phyloP scores from a whole-genome alignment of 2,888 invertebrate species.

The Busseola fusca region DNA sequence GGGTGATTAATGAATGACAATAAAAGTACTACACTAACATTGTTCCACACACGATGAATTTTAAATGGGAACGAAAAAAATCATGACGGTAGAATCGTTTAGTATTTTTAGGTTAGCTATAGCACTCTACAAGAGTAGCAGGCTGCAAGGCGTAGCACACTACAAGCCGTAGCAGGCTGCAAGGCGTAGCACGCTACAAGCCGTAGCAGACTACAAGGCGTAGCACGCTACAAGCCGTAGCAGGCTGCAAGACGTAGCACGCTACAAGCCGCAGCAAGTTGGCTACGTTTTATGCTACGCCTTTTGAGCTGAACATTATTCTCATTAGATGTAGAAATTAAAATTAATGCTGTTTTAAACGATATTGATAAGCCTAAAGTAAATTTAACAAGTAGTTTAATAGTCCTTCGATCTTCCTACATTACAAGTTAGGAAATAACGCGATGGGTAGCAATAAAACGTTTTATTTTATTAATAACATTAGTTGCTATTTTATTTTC shows the following conservation, averaged over 20 bases:
- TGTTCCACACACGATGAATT: not conserved
- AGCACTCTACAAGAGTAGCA: slow-evolving; percentile 4
- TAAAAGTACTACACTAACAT: too few relatives aligned
- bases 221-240: slow-evolving; percentile 1
- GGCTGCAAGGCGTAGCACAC: slow-evolving; percentile 1
- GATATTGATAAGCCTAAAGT: not conserved
- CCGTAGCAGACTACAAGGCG: slow-evolving; percentile 1
- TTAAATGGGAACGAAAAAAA: not conserved
- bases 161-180: slow-evolving; percentile 1
- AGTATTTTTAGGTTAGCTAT: not conserved
- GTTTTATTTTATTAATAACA: not conserved
- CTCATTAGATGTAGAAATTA: not conserved
- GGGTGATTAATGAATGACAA: not conserved
- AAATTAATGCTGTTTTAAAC: not conserved
- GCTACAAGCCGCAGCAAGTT: not conserved
- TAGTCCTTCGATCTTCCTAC: not conserved
- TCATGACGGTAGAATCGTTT: not conserved
- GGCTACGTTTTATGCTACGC: not conserved
- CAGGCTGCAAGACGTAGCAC: slow-evolving; percentile 7
- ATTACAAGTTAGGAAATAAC: not conserved
- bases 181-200: not conserved
- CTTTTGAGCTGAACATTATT: not conserved
- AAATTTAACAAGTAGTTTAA: not conserved
- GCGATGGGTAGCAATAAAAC: not conserved
- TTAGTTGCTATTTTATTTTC: too few relatives aligned